A percentile compares a stretch with the other conserved stretches of the same genome.
Conservation (phyloP, 2,797 vertebrate genomes). For the Alfaro cultratus region DNA sequence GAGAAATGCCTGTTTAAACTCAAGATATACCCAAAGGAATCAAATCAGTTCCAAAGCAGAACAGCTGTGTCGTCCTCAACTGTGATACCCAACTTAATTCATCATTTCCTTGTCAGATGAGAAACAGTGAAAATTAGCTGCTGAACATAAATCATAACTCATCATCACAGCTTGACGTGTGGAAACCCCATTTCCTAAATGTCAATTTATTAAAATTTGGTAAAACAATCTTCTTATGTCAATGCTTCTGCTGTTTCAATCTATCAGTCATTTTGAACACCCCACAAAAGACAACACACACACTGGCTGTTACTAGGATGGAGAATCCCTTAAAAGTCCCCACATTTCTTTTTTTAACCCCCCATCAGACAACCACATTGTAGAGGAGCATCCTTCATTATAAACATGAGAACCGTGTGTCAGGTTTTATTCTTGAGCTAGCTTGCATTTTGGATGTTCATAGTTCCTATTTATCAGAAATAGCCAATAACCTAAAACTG, state of each 20-base stretch:
- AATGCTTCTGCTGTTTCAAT: constrained; percentile 31
- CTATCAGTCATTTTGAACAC: constrained; percentile 48
- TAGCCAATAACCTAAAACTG: not conserved
- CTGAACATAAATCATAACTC: constrained; percentile 17
- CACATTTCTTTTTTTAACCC: constrained; percentile 1
- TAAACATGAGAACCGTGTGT: not conserved
- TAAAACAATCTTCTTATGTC: constrained; percentile 1
- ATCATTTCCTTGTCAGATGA: constrained; percentile 27
- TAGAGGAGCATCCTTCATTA: not conserved
- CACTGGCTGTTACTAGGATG: not conserved
- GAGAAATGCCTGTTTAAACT: constrained; percentile 56
- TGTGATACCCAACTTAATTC: constrained; percentile 30
- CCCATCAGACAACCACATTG: not conserved
- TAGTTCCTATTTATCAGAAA: not conserved
- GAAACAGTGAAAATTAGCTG: constrained; percentile 28
- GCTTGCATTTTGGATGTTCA: not conserved
- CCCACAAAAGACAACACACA: constrained; percentile 14
- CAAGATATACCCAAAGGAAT: constrained; percentile 41
- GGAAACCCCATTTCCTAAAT: not conserved
- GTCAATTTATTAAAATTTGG: constrained; percentile 25
- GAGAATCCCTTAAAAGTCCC: constrained; percentile 30
- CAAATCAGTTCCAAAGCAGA: constrained; percentile 24
- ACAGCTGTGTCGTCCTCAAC: constrained; percentile 22
- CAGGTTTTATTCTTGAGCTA: not conserved
- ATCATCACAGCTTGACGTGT: constrained; percentile 1